Conservation (phyloP, 92 coral and sea anemone species). For the Epizoanthus scotinus region DNA sequence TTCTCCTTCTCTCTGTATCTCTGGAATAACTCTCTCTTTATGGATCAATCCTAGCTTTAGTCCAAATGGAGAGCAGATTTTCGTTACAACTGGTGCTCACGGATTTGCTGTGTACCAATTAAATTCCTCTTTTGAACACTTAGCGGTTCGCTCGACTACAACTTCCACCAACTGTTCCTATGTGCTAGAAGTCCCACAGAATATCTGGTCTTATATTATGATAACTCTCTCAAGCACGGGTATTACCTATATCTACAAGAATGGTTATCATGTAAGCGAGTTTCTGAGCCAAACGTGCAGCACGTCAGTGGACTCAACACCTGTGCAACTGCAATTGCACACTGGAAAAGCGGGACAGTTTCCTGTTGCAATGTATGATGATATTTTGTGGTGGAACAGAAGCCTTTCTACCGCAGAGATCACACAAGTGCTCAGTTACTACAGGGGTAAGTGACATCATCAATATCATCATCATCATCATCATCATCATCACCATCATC, state of each 20-base stretch:
- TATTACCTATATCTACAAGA: background rate
- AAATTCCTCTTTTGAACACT: background rate
- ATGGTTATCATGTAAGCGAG: background rate
- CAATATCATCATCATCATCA: too few species aligned
- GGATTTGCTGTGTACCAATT: background rate
- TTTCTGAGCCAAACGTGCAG: background rate
- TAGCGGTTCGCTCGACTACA: background rate
- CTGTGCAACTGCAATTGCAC: background rate
- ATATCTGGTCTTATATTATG: background rate
- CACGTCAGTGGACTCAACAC: background rate
- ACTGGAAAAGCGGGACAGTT: background rate
- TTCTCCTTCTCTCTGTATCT: background rate
- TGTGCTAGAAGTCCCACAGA: background rate
- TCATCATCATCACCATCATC: too few species aligned
- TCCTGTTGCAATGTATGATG: background rate
- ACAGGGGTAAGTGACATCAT: background rate
- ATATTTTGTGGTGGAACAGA: background rate
- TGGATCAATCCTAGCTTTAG: background rate
- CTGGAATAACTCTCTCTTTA: background rate
- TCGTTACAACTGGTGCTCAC: background rate
- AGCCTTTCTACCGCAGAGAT: background rate
- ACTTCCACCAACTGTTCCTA: constrained; percentile 1
- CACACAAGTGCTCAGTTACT: background rate
- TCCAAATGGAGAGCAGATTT: background rate
- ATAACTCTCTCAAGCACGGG: background rate